Conservation (phyloP, 1,140 invertebrate genomes). For the Drosophila cardini region DNA sequence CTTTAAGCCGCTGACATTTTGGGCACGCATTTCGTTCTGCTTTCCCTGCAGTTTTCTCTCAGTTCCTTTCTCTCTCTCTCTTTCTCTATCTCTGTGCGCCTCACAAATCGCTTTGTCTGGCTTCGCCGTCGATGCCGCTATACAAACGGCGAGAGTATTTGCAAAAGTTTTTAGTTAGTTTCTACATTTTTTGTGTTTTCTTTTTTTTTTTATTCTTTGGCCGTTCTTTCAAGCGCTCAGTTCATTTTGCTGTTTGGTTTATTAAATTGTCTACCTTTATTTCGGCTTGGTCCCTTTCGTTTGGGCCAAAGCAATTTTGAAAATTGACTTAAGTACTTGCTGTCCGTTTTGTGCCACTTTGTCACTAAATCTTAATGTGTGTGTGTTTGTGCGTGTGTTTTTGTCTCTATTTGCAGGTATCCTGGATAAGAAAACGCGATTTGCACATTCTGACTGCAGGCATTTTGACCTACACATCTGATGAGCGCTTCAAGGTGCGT, state of each 20-base stretch:
- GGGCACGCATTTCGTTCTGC: constrained; percentile 61
- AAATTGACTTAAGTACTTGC: constrained; percentile 72
- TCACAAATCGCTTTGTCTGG: constrained; percentile 52
- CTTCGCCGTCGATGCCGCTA: constrained; percentile 2
- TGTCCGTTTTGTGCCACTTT: constrained; percentile 49
- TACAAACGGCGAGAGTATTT: constrained; percentile 35
- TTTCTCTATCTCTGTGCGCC: constrained; percentile 17
- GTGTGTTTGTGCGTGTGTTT: constrained; percentile 19
- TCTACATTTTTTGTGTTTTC: background rate
- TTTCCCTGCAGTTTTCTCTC: background rate
- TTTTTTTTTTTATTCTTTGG: constrained; percentile 6
- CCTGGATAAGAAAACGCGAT: constrained; percentile 91
- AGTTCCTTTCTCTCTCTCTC: background rate
- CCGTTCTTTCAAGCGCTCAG: constrained; percentile 24
- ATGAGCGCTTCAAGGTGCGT: constrained; percentile 88
- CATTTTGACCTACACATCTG: constrained; percentile 90
- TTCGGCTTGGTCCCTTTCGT: constrained; percentile 34
- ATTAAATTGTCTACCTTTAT: constrained; percentile 77
- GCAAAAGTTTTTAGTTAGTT: constrained; percentile 44
- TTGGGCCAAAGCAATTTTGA: constrained; percentile 69
- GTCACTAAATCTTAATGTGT: constrained; percentile 9
- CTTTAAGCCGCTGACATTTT: constrained; percentile 78
- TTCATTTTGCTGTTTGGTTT: constrained; percentile 75
- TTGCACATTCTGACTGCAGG: constrained; percentile 91
- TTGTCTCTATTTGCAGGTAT: constrained; percentile 86